Percentiles rank a stretch among this genome's conserved stretches.
Evolutionary conservation across 2,797 vertebrate genomes (phyloP).

Genomic region (Coreius guichenoti): DNA sequence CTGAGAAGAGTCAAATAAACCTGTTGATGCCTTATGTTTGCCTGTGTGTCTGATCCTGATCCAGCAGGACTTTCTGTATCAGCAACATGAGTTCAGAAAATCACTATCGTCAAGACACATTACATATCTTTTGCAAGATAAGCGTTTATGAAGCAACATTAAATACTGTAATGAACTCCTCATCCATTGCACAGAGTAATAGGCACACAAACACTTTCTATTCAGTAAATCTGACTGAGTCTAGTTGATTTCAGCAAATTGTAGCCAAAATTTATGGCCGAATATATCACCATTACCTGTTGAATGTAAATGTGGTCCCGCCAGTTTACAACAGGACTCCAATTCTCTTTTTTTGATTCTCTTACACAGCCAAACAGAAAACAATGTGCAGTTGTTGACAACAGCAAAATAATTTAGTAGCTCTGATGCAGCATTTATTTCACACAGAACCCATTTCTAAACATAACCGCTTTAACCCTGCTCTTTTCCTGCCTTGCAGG

Average conservation of each 20-base stretch:
- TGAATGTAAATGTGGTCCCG: neutral
- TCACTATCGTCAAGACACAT: neutral
- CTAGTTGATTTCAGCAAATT: neutral
- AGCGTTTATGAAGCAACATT: neutral
- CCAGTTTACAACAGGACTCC: neutral
- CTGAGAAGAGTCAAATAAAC: neutral
- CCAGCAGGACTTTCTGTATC: too few relatives aligned
- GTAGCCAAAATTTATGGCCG: too few relatives aligned
- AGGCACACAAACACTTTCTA: neutral
- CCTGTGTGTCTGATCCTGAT: too few relatives aligned
- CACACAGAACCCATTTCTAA: neutral
- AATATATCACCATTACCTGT: neutral
- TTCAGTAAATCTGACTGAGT: neutral
- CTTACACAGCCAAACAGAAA: neutral
- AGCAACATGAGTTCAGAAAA: neutral
- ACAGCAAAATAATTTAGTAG: neutral
- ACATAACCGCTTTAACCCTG: neutral
- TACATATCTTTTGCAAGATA: neutral
- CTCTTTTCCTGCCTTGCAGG: neutral
- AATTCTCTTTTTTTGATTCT: neutral
- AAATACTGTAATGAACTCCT: neutral
- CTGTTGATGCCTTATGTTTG: neutral
- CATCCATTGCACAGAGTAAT: neutral
- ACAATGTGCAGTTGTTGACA: neutral
- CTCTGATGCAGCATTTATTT: neutral